These are phyloP conservation scores for Drosophila phalerata DNA, from an alignment of 2,888 invertebrate species.

Conservation along the genomic window DNA sequence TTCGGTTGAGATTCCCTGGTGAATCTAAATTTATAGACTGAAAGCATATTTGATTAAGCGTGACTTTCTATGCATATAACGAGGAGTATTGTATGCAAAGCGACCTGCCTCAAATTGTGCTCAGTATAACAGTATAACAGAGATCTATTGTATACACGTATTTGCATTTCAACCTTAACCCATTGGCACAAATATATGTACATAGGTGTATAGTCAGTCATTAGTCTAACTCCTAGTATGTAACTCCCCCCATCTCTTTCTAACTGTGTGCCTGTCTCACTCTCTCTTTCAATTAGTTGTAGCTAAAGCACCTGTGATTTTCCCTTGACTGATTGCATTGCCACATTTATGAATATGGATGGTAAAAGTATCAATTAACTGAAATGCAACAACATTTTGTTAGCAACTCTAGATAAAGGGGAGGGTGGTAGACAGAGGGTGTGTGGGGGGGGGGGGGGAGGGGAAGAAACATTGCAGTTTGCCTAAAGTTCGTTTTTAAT, in stretches of 20 bases:
- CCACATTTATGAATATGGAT: slow-evolving; percentile 46
- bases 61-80: slow-evolving; percentile 30
- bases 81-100: slow-evolving; percentile 52
- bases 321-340: slow-evolving; percentile 43
- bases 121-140: slow-evolving; percentile 15
- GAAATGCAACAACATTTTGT: slow-evolving; percentile 26
- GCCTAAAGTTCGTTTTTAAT: slow-evolving; percentile 38
- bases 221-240: slow-evolving; percentile 11
- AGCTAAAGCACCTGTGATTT: slow-evolving; percentile 44
- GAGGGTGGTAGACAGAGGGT: too few relatives aligned
- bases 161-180: slow-evolving; percentile 74
- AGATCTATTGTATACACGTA: slow-evolving; percentile 12
- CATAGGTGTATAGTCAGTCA: neutral
- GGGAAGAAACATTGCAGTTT: neutral
- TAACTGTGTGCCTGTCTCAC: slow-evolving; percentile 15
- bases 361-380: slow-evolving; percentile 73
- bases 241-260: slow-evolving; percentile 37
- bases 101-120: slow-evolving; percentile 33
- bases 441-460: neutral
- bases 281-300: slow-evolving; percentile 63
- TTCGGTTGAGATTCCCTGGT: slow-evolving; percentile 12
- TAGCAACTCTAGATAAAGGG: neutral
- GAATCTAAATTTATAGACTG: neutral
- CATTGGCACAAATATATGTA: slow-evolving; percentile 60
- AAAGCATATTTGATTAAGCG: slow-evolving; percentile 24